A percentile compares a stretch with the other conserved stretches of the same genome.
These are phyloP conservation scores for Torymus tubicola DNA, from an alignment of 2,888 invertebrate species.

Conservation along the genomic window DNA sequence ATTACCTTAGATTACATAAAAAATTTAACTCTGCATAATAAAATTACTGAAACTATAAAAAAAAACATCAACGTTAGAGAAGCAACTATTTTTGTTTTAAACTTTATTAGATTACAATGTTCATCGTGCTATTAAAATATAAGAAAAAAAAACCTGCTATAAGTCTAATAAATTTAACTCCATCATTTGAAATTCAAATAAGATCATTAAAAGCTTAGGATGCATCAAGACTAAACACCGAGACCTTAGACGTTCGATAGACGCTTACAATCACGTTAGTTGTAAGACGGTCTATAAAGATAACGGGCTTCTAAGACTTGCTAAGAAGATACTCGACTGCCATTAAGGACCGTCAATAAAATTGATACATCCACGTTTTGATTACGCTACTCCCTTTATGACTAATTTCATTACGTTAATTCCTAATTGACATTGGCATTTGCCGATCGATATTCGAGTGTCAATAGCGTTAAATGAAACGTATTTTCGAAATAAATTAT, in stretches of 20 bases:
- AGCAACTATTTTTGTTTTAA: no score
- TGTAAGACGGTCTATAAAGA: slow-evolving; percentile 40
- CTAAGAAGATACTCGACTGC: slow-evolving; percentile 32
- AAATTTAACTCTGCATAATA: no score
- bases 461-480: neutral
- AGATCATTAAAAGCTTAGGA: slow-evolving; percentile 37
- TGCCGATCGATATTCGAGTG: neutral
- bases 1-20: no score
- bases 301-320: slow-evolving; percentile 51
- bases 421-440: neutral
- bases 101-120: no score
- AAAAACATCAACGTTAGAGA: no score
- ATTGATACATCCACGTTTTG: slow-evolving; percentile 26
- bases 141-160: no score
- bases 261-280: slow-evolving; percentile 40
- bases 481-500: neutral
- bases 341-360: slow-evolving; percentile 44
- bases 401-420: slow-evolving; percentile 21
- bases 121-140: no score
- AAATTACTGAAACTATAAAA: no score
- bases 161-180: neutral
- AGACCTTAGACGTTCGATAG: slow-evolving; percentile 28
- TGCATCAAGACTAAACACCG: slow-evolving; percentile 21
- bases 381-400: neutral
- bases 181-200: slow-evolving; percentile 17